Conservation (phyloP, 1,140 invertebrate genomes). For the Halyomorpha halys region DNA sequence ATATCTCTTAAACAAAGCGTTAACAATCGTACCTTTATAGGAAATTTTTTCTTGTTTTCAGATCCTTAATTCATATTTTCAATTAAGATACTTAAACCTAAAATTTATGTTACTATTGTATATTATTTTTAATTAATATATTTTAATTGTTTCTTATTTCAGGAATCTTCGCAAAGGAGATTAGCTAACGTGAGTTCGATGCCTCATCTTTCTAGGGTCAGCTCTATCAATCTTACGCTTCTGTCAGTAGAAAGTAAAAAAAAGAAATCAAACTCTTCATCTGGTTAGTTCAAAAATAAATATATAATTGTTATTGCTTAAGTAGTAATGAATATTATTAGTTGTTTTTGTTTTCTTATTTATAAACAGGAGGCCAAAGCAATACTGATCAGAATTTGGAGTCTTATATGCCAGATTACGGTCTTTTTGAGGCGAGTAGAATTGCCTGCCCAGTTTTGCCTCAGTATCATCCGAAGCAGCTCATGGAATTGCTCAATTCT, state of each 20-base stretch:
- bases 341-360: neutral
- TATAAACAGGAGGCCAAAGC: neutral
- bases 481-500: slow-evolving; percentile 97
- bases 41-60: too few species aligned
- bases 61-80: too few species aligned
- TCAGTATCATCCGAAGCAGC: slow-evolving; percentile 97
- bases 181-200: slow-evolving; percentile 63
- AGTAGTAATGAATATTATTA: neutral
- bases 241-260: slow-evolving; percentile 56
- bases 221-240: slow-evolving; percentile 70
- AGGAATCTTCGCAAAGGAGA: slow-evolving; percentile 55
- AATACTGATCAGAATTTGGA: slow-evolving; percentile 29
- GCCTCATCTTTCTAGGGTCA: slow-evolving; percentile 66
- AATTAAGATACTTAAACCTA: too few species aligned
- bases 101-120: too few species aligned
- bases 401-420: slow-evolving; percentile 79
- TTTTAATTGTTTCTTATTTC: slow-evolving; percentile 16
- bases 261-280: slow-evolving; percentile 36
- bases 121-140: too few species aligned
- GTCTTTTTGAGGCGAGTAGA: slow-evolving; percentile 91
- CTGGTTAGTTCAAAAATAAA: slow-evolving; percentile 1
- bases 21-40: too few species aligned
- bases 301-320: neutral
- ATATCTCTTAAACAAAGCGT: too few species aligned
- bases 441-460: slow-evolving; percentile 95